Evolutionary conservation across 2,888 invertebrate species (phyloP), one percentile per base, ranked within the genome.

Genomic region (Micoletzkya japonica): DNA sequence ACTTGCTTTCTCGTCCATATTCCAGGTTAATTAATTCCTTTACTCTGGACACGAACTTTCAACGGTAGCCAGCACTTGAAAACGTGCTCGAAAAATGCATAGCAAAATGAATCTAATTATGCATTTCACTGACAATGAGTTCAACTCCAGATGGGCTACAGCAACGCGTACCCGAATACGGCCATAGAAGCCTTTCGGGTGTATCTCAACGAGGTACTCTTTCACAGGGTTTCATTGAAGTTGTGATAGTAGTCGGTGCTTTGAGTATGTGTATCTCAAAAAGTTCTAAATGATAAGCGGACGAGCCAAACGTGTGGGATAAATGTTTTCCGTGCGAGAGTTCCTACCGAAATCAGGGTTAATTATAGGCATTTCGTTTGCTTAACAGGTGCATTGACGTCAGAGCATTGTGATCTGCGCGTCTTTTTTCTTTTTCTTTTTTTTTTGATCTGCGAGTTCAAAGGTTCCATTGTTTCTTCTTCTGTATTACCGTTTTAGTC

Each of bases 111-210:
- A 52, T 24, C 7, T 52, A 10, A 10, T 10, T 7, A 58, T 17
- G 7, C 30, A 14, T 17, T 58, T 4, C 10, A 34, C 4, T 58
- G 14, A 17, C 30, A n/a, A 30, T 28, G 6, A 32, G 28, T 32
- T 32, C 17, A n/a, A 39, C 56, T 71, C 50, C 64, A 81, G 81
- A 79, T 80, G 79, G 82, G 82, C 2, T 82, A 81, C 69, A 74
- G 77, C 24, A 80, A 77, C 49, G 78, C 81, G 7, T 82, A 81
- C 58, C 77, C 78, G 0, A 82, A 82, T 64, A 82, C 82, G 14
- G 78, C 81, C 0, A 78, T 82, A 17, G 76, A 77, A 24, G 66
- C 70, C 6, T 79, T 79, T 57, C 67, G 69, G 24, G 34, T 34
- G 17, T 79, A 72, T 61, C 39, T 79, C 4, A 78, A 79, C 49